These are phyloP conservation scores for Leguminivora glycinivorella DNA, from an alignment of 1,140 invertebrate species.

Conservation along the genomic window DNA sequence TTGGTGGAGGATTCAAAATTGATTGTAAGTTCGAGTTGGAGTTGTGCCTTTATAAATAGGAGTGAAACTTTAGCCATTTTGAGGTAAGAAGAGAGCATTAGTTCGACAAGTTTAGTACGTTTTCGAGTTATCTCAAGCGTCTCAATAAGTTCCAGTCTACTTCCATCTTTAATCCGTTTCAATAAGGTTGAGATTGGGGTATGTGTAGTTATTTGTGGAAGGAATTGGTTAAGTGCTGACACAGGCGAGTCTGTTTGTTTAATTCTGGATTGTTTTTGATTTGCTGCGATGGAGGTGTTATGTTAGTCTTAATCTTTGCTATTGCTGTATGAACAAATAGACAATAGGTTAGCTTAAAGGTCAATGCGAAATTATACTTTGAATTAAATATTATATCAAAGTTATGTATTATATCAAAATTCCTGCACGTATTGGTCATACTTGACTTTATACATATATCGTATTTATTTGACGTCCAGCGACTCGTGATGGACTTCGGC, in stretches of 20 bases:
- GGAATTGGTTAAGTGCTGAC: constrained; percentile 20
- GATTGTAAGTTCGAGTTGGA: constrained; percentile 22
- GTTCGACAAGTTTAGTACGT: constrained; percentile 66
- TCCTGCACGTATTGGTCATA: no score
- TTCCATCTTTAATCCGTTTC: constrained; percentile 13
- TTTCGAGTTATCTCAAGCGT: constrained; percentile 55
- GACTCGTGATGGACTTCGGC: no score
- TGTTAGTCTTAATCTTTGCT: background rate
- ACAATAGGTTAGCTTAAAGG: background rate
- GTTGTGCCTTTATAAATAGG: constrained; percentile 36
- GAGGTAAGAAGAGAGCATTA: constrained; percentile 67
- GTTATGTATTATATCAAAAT: no score
- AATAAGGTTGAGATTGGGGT: constrained; percentile 3
- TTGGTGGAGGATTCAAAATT: constrained; percentile 32
- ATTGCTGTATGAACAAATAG: background rate
- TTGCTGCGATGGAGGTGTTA: background rate
- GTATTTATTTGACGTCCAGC: no score
- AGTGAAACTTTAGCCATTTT: constrained; percentile 63
- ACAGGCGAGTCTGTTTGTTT: constrained; percentile 2
- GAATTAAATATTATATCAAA: no score
- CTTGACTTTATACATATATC: no score
- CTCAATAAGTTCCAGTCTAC: constrained; percentile 27
- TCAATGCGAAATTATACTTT: no score
- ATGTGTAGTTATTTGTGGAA: background rate
- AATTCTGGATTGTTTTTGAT: background rate